Evolutionary conservation across 2,888 invertebrate genomes (phyloP).

Genomic region (Coelopa pilipes): DNA sequence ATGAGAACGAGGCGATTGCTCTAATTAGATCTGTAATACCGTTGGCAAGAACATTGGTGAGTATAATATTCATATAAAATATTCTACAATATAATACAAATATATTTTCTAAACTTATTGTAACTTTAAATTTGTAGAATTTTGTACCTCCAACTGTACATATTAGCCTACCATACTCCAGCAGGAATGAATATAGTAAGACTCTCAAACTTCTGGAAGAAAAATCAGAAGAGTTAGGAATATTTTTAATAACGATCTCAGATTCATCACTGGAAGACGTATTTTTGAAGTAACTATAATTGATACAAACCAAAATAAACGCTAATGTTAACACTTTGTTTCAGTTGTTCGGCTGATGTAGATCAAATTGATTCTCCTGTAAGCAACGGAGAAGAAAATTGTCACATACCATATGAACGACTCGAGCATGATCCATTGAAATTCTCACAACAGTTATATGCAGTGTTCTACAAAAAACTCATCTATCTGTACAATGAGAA

Average conservation of each 20-base stretch:
- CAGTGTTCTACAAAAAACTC: conserved; percentile 63
- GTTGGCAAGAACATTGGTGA: conserved; percentile 56
- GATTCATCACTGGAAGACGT: conserved; percentile 94
- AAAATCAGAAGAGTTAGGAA: conserved; percentile 71
- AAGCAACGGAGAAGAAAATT: conserved; percentile 42
- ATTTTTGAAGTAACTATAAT: conserved; percentile 75
- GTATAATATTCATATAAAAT: neutral
- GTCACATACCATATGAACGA: conserved; percentile 50
- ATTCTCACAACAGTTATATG: conserved; percentile 54
- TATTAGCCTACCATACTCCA: conserved; percentile 70
- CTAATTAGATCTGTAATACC: conserved; percentile 54
- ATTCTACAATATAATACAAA: neutral
- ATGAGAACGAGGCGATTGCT: conserved; percentile 52
- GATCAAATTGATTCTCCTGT: conserved; percentile 58
- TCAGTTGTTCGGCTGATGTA: conserved; percentile 56
- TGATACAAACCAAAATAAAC: neutral
- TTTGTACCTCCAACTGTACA: conserved; percentile 61
- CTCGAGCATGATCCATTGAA: conserved; percentile 41
- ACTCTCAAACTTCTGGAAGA: conserved; percentile 75
- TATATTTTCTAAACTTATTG: neutral
- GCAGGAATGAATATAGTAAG: conserved; percentile 70
- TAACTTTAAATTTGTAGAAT: conserved; percentile 48
- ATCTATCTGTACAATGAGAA: conserved; percentile 59
- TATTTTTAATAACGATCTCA: conserved; percentile 83
- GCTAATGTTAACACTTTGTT: conserved; percentile 13